Evolutionary conservation across 2,797 vertebrate genomes (phyloP).

Genomic region (Menidia menidia): DNA sequence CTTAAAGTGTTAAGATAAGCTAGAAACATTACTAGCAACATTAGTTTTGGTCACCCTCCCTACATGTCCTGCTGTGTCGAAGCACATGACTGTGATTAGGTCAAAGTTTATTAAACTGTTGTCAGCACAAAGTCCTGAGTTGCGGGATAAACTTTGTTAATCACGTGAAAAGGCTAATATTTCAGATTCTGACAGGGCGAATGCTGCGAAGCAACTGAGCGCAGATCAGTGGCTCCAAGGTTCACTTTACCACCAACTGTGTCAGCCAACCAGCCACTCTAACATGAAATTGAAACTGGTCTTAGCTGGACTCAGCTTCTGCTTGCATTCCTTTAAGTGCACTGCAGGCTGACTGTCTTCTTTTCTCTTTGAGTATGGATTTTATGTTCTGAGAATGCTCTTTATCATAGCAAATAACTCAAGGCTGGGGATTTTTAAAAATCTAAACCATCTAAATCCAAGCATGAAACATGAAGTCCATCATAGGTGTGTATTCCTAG

Average conservation of each 20-base stretch:
- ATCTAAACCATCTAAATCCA: neutral
- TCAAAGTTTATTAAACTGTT: conserved; percentile 57
- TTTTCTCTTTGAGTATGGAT: conserved; percentile 18
- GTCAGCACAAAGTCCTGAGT: conserved; percentile 54
- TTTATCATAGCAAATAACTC: neutral
- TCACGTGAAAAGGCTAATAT: conserved; percentile 69
- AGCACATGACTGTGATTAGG: conserved; percentile 54
- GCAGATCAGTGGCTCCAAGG: conserved; percentile 27
- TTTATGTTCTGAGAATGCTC: conserved; percentile 11
- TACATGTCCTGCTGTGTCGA: conserved; percentile 15
- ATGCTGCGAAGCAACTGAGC: conserved; percentile 12
- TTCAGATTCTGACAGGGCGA: conserved; percentile 38
- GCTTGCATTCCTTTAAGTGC: conserved; percentile 16
- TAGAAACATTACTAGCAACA: neutral
- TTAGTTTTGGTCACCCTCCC: conserved; percentile 14
- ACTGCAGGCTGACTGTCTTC: conserved; percentile 9
- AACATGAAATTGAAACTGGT: conserved; percentile 36
- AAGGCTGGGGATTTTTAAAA: neutral
- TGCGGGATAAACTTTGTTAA: conserved; percentile 53
- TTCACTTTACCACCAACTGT: conserved; percentile 37
- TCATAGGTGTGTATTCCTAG: conserved; percentile 22
- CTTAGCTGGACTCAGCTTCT: conserved; percentile 21
- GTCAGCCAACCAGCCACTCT: neutral
- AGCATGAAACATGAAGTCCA: conserved; percentile 22
- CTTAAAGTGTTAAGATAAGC: too few relatives aligned